Conservation (phyloP, 2,888 invertebrate species). For the Argyra leucocephala region DNA sequence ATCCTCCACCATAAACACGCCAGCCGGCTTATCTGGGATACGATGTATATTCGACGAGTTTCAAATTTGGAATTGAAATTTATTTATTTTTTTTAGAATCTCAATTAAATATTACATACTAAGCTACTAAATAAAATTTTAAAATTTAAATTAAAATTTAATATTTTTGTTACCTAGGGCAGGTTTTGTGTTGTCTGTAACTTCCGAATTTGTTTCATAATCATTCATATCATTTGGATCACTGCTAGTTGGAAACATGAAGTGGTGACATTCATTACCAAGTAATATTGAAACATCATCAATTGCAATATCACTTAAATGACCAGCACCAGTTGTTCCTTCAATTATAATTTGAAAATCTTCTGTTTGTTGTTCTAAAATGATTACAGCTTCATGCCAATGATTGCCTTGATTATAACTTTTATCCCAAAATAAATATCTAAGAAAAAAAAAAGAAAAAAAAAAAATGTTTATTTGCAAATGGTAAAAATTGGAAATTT, state of each 20-base stretch:
- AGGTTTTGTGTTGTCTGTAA: background rate
- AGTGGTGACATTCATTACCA: slow-evolving; percentile 28
- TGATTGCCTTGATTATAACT: slow-evolving; percentile 59
- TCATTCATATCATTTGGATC: slow-evolving; percentile 12
- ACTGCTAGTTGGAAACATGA: background rate
- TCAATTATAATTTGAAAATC: slow-evolving; percentile 63
- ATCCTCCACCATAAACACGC: too few species aligned
- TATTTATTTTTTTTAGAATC: too few species aligned
- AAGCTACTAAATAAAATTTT: too few species aligned
- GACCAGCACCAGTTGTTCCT: slow-evolving; percentile 56
- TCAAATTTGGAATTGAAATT: too few species aligned
- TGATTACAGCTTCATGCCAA: slow-evolving; percentile 53
- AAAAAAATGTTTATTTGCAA: slow-evolving; percentile 13
- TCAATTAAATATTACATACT: too few species aligned
- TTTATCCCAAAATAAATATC: slow-evolving; percentile 50
- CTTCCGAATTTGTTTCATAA: slow-evolving; percentile 18
- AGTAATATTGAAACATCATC: slow-evolving; percentile 65
- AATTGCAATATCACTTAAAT: slow-evolving; percentile 68
- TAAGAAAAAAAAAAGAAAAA: slow-evolving; percentile 17
- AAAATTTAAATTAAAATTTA: background rate
- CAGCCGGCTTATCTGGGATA: too few species aligned
- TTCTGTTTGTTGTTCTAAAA: slow-evolving; percentile 43
- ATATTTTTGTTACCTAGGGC: background rate
- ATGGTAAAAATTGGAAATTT: background rate
- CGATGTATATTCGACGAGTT: too few species aligned